Evolutionary conservation across 2,888 invertebrate species (phyloP), one percentile per base, ranked within the genome.

Genomic region (Polietes domitor): DNA sequence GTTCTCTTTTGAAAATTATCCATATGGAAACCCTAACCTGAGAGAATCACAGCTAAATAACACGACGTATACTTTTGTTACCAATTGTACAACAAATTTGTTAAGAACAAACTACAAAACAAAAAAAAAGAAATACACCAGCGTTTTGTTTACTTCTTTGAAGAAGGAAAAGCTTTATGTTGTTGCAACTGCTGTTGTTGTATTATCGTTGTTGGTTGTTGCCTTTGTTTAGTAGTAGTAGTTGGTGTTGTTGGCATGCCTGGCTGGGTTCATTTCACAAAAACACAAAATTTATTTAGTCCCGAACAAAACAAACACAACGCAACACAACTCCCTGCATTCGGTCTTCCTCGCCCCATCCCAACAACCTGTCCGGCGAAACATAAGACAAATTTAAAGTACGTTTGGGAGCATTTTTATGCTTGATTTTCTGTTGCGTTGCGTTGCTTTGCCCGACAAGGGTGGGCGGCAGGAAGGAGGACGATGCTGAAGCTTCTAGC

Each of bases 291-390:
- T 26, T 58, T 58, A 58, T 58, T 58, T 58, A 58, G 26, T 58
- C 58, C 12, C 58, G 15, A 58, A 58, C 58, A 58, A 58, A 58
- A 58, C 24, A 58, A 58, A 58, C 58, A 58, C 58, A 58, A 15
- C 26, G 10, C 1, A 24, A 58, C 26, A 53, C 50, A 50, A 55
- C 50, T 50, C 19, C 17, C 41, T 47, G 12, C 15, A 15, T n/a
- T n/a, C 15, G 15, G 2, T 47, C 47, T 47, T n/a, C 47, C 6
- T 12, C 47, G n/a, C 5, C n/a, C 47, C 47, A 12, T 1, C 15
- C n/a, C 15, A 47, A 15, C 47, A 47, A n/a, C n/a, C 47, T n/a
- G 47, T 15, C 47, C 47, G n/a, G 5, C 47, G n/a, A 12, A n/a
- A n/a, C 47, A 47, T n/a, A 47, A 47, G n/a, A 47, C 47, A 53